Conservation (phyloP, 2,797 vertebrate genomes). For the Sarcophilus harrisii region DNA sequence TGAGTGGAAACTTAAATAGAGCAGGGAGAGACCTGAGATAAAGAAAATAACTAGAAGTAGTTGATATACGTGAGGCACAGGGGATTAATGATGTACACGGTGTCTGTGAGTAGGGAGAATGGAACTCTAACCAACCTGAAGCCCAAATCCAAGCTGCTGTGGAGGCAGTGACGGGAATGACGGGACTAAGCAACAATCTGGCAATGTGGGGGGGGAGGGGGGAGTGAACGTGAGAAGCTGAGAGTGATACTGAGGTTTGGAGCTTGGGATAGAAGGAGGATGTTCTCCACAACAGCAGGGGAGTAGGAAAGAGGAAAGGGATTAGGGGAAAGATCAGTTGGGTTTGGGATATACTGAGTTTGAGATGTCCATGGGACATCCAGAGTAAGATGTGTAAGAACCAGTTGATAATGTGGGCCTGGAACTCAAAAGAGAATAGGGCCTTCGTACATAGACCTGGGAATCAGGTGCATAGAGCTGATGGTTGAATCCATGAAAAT, state of each 20-base stretch:
- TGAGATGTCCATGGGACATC: neutral
- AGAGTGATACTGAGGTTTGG: neutral
- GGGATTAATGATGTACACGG: neutral
- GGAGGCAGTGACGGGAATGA: neutral
- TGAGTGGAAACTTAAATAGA: neutral
- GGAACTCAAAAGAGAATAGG: neutral
- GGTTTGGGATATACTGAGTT: neutral
- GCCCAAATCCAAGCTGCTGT: neutral
- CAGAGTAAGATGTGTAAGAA: neutral
- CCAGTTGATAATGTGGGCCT: neutral
- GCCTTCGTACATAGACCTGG: neutral
- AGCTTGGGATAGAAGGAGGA: neutral
- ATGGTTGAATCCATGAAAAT: too few species aligned
- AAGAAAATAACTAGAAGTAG: neutral
- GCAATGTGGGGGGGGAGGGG: too few species aligned
- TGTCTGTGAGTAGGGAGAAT: neutral
- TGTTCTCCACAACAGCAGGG: neutral
- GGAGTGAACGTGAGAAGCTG: neutral
- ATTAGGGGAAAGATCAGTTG: neutral
- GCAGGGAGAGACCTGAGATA: neutral
- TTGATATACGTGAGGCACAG: accelerated
- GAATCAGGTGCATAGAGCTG: neutral
- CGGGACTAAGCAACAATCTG: neutral
- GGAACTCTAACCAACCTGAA: constrained; percentile 65
- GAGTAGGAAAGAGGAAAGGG: neutral